Base-by-base conservation (phyloP, 2,113 vertebrate genomes). In the Ptychochromis oligacanthus region DNA sequence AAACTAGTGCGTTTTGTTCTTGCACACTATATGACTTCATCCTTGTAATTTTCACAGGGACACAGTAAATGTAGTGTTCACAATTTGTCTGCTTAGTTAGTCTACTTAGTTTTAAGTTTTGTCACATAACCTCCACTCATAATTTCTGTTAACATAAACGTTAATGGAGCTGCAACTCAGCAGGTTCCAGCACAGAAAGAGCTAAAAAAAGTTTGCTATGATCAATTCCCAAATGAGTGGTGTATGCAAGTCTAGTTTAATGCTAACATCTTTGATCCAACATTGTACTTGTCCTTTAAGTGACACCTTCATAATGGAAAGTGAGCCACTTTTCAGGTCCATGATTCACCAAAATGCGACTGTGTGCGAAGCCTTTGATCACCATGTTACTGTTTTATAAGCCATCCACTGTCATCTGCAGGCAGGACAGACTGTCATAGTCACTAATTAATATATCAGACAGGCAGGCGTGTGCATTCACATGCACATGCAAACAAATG, bases 301-400 rank as follows among this genome's bases (percentile, higher is more conserved):
- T 56, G 86, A 83, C 86, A 83, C 59, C 70, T 67, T 81, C 58
- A 13, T 78, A 90, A 92, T 91, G 86, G n/a, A 82, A 80, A 86
- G 87, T 92, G 92, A 91, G 90, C 87, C 55, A 75, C 55, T 52
- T 22, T 81, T 85, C 67, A 65, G 85, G 81, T 86, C 89, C 85
- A 83, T 91, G 83, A 93, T 94, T 93, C 92, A 82, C 82, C 87
- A 93, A 88, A 94, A 94, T 93, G 93, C 89, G 93, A 87, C 93
- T 84, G 77, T 92, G 79, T 87, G 87, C 88, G 91, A 94, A 92
- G 80, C 89, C 93, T 96, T 95, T 95, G 93, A 95, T 96, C 92
- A 94, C 83, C 58, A 77, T 61, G 86, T 82, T 80, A 38, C 83
- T 81, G 83, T 91, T 95, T 94, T 92, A 89, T 89, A 91, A 93